These are phyloP conservation scores for Eilema griseolum DNA, from an alignment of 2,888 invertebrate genomes.

Conservation along the genomic window DNA sequence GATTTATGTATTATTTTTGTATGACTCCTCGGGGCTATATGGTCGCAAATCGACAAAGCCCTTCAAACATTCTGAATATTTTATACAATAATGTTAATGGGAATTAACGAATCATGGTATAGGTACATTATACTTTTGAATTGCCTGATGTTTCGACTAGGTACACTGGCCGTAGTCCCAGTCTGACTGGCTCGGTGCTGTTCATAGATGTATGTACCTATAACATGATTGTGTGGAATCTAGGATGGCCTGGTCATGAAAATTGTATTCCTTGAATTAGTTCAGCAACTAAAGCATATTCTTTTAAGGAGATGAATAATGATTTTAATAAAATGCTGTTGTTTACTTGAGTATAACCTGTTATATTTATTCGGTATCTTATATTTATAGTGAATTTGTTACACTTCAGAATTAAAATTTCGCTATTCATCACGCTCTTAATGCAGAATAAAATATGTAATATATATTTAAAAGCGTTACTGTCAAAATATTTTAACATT, in stretches of 20 bases:
- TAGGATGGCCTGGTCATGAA: neutral
- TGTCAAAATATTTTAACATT: neutral
- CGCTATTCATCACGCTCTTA: neutral
- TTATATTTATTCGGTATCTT: constrained; percentile 1
- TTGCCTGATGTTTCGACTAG: no score
- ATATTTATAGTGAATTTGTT: neutral
- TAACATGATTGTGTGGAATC: neutral
- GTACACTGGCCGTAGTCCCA: no score
- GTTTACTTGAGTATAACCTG: neutral
- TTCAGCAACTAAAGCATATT: neutral
- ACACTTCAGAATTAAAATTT: neutral
- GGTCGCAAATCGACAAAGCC: no score
- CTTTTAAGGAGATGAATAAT: neutral
- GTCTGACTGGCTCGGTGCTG: no score
- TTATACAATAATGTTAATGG: no score
- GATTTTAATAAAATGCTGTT: constrained; percentile 1
- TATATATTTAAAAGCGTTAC: neutral
- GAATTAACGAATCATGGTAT: no score
- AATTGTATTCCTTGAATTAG: neutral
- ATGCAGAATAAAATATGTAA: neutral
- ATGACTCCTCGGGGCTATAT: no score
- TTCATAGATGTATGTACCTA: neutral
- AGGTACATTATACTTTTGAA: no score
- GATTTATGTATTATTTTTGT: no score
- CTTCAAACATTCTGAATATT: no score